phyloP scores from a whole-genome alignment of 92 coral and sea anemone genomes.

The Blastomussa wellsi region DNA sequence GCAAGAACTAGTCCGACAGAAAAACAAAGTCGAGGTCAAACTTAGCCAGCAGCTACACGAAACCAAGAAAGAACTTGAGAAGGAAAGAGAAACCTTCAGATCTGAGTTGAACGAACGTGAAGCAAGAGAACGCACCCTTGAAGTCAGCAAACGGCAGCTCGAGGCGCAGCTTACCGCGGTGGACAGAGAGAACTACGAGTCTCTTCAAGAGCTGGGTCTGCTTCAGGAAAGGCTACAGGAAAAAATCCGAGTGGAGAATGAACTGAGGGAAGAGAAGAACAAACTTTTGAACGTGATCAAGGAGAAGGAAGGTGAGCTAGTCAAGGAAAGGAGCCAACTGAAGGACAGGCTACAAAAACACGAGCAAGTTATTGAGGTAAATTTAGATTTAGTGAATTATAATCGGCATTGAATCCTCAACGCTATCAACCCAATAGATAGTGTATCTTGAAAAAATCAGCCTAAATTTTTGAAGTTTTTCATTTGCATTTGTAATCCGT shows the following conservation, averaged over 20 bases:
- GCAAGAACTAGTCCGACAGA: slow-evolving; percentile 75
- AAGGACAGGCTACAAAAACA: slow-evolving; percentile 75
- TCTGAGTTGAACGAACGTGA: slow-evolving; percentile 65
- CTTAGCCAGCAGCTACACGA: slow-evolving; percentile 72
- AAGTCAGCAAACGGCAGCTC: slow-evolving; percentile 74
- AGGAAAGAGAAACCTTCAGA: slow-evolving; percentile 63
- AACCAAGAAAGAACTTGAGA: slow-evolving; percentile 65
- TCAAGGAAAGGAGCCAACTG: slow-evolving; percentile 76
- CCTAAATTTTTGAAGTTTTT: too few relatives aligned
- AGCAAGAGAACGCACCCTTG: slow-evolving; percentile 68
- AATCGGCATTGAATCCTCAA: too few relatives aligned
- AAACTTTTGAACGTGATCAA: slow-evolving; percentile 78
- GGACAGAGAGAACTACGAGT: slow-evolving; percentile 83
- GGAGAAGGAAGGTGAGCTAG: slow-evolving; percentile 81
- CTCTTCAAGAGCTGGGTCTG: slow-evolving; percentile 53
- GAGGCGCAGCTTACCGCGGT: slow-evolving; percentile 80
- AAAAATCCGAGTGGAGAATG: slow-evolving; percentile 76
- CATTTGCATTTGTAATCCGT: too few relatives aligned
- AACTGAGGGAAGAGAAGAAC: slow-evolving; percentile 89
- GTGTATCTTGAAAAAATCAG: too few relatives aligned
- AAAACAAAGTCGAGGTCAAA: slow-evolving; percentile 62
- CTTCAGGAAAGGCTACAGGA: slow-evolving; percentile 77
- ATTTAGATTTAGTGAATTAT: neutral
- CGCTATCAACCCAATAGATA: too few relatives aligned
- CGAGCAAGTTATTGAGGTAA: slow-evolving; percentile 83